Percentiles rank a stretch among this genome's conserved stretches.
Evolutionary conservation across 2,888 invertebrate genomes (phyloP).

Genomic region (Volucella inflata): DNA sequence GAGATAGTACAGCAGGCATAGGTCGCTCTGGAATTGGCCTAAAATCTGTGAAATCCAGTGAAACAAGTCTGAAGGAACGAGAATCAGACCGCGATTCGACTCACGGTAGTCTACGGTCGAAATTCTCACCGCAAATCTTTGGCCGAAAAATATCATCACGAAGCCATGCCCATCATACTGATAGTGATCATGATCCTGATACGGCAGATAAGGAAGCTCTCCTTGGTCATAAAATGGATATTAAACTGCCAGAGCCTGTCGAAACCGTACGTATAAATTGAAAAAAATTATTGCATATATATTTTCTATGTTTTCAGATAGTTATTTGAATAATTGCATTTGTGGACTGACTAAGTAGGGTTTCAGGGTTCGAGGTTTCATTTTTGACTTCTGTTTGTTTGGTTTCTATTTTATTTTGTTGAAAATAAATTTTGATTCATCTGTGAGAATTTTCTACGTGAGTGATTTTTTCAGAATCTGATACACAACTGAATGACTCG

Average conservation of each 20-base stretch:
- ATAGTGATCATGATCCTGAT: slow-evolving; percentile 76
- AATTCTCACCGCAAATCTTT: slow-evolving; percentile 78
- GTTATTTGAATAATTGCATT: not conserved
- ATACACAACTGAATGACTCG: not conserved
- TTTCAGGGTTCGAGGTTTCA: not conserved
- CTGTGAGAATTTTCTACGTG: slow-evolving; percentile 24
- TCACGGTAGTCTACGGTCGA: slow-evolving; percentile 77
- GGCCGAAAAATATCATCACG: slow-evolving; percentile 77
- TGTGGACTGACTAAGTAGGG: not conserved
- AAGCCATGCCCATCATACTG: slow-evolving; percentile 71
- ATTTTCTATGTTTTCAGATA: slow-evolving; percentile 3
- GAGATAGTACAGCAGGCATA: slow-evolving; percentile 57
- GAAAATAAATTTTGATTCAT: slow-evolving; percentile 8
- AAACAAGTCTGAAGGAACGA: slow-evolving; percentile 76
- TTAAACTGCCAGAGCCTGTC: slow-evolving; percentile 78
- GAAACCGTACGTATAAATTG: slow-evolving; percentile 78
- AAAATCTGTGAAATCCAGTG: slow-evolving; percentile 73
- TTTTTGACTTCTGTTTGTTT: not conserved
- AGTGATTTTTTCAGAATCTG: slow-evolving; percentile 12
- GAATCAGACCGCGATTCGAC: slow-evolving; percentile 73
- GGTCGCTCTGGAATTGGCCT: slow-evolving; percentile 49
- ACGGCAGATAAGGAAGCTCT: slow-evolving; percentile 77
- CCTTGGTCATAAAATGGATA: slow-evolving; percentile 77
- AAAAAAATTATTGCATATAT: not conserved
- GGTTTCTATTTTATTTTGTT: not conserved